A percentile compares a stretch with the other conserved stretches of the same genome.
These are phyloP conservation scores for human (Homo sapiens) DNA, from an alignment of 2,113 vertebrate genomes.

Conservation along the genomic window GRCh38 chr3:153703001-153703500, in stretches of 20 bases:
- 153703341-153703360: neutral
- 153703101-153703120: neutral
- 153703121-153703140: neutral
- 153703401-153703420: neutral
- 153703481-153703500: neutral
- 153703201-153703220: neutral
- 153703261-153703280: neutral
- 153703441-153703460: neutral
- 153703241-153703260: neutral
- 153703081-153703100: neutral
- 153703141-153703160: neutral
- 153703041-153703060: neutral
- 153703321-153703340: neutral
- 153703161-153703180: neutral
- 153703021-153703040: neutral
- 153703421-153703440: neutral
- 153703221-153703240: neutral
- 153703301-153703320: neutral
- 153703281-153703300: neutral
- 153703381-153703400: neutral
- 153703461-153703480: neutral
- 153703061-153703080: neutral
- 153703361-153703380: neutral
- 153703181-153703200: neutral
- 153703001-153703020: neutral